Conservation (phyloP, 2,113 vertebrate genomes). For the Rhinichthys klamathensis region DNA sequence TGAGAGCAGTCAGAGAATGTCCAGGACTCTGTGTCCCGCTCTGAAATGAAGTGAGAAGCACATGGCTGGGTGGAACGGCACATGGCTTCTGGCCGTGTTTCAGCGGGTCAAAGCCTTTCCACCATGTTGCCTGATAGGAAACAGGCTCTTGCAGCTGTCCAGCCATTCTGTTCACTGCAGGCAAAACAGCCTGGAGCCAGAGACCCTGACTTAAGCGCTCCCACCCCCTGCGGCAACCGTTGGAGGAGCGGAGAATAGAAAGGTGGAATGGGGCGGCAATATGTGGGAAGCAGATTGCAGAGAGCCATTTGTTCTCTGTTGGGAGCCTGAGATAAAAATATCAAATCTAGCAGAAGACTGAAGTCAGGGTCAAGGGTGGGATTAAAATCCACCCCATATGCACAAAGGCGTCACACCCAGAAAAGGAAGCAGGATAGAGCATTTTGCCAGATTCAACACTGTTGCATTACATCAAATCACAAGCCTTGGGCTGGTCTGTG, state of each 20-base stretch:
- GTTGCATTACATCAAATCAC: neutral
- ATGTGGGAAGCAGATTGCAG: constrained; percentile 40
- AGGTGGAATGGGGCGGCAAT: constrained; percentile 59
- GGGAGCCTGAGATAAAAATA: constrained; percentile 41
- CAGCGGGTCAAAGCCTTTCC: constrained; percentile 50
- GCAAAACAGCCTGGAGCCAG: constrained; percentile 43
- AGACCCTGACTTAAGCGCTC: constrained; percentile 50
- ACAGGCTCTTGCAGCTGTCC: constrained; percentile 65
- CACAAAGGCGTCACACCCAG: constrained; percentile 1
- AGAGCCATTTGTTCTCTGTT: constrained; percentile 46
- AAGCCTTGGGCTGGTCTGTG: neutral
- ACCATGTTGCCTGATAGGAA: constrained; percentile 60
- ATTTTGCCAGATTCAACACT: neutral
- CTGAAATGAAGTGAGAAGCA: constrained; percentile 25
- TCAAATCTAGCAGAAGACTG: constrained; percentile 30
- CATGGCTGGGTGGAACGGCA: constrained; percentile 2
- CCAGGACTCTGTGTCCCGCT: constrained; percentile 17
- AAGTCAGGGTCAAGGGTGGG: constrained; percentile 27
- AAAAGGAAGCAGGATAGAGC: neutral
- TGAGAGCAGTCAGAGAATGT: neutral
- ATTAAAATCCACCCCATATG: constrained; percentile 48
- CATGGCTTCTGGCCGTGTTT: constrained; percentile 49
- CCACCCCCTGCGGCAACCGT: constrained; percentile 52
- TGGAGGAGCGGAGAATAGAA: constrained; percentile 41
- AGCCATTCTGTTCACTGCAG: constrained; percentile 66